phyloP scores from a whole-genome alignment of 1,140 invertebrate species.

The Panulirus ornatus region DNA sequence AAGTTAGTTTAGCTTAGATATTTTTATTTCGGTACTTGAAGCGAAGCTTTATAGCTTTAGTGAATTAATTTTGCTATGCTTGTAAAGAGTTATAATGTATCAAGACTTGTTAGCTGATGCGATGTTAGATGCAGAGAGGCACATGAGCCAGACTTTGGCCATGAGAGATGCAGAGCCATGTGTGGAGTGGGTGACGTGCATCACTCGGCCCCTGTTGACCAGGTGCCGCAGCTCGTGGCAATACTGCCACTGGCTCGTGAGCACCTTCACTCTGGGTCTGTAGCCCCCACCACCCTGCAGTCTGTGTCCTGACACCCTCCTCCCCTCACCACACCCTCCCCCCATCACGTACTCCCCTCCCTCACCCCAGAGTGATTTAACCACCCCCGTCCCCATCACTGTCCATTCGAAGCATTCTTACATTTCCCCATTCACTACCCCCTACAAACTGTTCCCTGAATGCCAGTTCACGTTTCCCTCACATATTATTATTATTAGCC shows the following conservation, averaged over 20 bases:
- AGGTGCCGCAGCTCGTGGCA: too few species aligned
- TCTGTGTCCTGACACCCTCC: background rate
- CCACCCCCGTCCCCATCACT: slow-evolving; percentile 4
- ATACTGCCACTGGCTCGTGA: too few species aligned
- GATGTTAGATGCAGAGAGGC: too few species aligned
- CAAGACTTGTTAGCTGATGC: too few species aligned
- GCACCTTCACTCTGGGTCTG: background rate
- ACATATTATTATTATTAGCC: too few species aligned
- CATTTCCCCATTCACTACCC: background rate
- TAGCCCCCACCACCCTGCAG: background rate
- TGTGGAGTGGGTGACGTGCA: too few species aligned
- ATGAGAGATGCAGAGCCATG: too few species aligned
- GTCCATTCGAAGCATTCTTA: background rate
- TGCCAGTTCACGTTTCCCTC: too few species aligned
- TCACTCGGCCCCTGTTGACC: too few species aligned
- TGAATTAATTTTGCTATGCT: background rate
- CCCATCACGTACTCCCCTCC: background rate
- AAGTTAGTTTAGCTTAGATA: background rate
- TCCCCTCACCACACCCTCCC: background rate
- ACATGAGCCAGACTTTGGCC: too few species aligned
- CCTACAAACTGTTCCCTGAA: too few species aligned
- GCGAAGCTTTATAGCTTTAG: background rate
- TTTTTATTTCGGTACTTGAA: background rate
- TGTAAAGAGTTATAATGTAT: too few species aligned
- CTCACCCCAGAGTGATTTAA: background rate